Percentiles rank a stretch among this genome's conserved stretches.
These are phyloP conservation scores for Odontophorus gujanensis DNA, from an alignment of 2,113 vertebrate genomes.

Conservation along the genomic window DNA sequence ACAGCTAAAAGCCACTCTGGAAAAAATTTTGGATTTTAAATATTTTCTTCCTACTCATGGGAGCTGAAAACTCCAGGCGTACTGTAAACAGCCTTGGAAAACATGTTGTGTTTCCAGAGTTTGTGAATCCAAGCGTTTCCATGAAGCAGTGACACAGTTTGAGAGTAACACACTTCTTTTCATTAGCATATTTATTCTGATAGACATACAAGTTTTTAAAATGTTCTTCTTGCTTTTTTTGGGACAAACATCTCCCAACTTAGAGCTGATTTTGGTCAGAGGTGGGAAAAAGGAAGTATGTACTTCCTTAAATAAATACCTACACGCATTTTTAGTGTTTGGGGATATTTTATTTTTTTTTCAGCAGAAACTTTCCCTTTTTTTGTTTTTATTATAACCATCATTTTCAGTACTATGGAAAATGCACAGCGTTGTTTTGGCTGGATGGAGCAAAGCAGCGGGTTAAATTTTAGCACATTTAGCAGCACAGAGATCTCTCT, in stretches of 20 bases:
- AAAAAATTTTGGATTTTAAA: background rate
- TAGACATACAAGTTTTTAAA: background rate
- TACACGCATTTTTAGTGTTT: background rate
- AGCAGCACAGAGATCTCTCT: slow-evolving; percentile 64
- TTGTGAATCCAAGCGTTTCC: slow-evolving; percentile 52
- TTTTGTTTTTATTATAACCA: background rate
- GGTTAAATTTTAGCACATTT: slow-evolving; percentile 71
- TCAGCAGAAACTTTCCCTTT: background rate
- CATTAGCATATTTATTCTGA: background rate
- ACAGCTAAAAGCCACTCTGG: slow-evolving; percentile 29
- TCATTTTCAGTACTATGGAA: slow-evolving; percentile 42
- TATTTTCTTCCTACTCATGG: slow-evolving; percentile 36
- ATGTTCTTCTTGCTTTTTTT: slow-evolving; percentile 1
- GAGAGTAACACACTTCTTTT: slow-evolving; percentile 5
- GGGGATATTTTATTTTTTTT: slow-evolving; percentile 34
- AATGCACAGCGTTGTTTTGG: slow-evolving; percentile 55
- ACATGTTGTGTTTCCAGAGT: slow-evolving; percentile 37
- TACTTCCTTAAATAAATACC: slow-evolving; percentile 65
- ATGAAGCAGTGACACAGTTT: slow-evolving; percentile 10
- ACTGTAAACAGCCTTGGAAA: slow-evolving; percentile 64
- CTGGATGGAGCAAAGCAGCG: slow-evolving; percentile 54
- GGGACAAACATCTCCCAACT: slow-evolving; percentile 36
- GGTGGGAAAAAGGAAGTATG: slow-evolving; percentile 52
- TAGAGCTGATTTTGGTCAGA: background rate
- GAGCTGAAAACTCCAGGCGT: slow-evolving; percentile 47